A percentile compares a stretch with the other conserved stretches of the same genome.
phyloP scores from a whole-genome alignment of 1,140 invertebrate species.

The Hyphantria cunea region DNA sequence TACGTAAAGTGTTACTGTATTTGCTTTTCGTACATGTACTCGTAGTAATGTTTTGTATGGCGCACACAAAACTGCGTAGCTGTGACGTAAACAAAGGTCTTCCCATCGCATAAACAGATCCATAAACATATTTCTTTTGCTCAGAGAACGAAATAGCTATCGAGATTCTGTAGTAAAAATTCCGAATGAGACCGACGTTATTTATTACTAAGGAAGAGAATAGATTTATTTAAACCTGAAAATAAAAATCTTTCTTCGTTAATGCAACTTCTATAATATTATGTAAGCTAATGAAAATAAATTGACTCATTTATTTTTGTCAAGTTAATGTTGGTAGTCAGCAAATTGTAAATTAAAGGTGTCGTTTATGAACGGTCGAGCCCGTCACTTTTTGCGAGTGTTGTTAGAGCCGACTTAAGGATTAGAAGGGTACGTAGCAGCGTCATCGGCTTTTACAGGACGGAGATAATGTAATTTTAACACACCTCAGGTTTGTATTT shows the following conservation, averaged over 20 bases:
- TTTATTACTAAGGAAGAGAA: slow-evolving; percentile 28
- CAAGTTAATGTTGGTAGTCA: not conserved
- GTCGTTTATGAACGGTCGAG: not conserved
- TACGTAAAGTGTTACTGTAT: too few species aligned
- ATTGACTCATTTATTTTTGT: not conserved
- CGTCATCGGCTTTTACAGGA: not conserved
- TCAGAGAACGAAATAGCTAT: slow-evolving; percentile 30
- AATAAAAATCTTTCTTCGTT: not conserved
- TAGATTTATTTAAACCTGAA: slow-evolving; percentile 28
- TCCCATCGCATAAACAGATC: slow-evolving; percentile 27
- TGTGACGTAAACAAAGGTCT: slow-evolving; percentile 28
- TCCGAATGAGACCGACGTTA: slow-evolving; percentile 32
- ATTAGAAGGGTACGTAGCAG: not conserved
- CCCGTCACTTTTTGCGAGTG: not conserved
- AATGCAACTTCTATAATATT: not conserved
- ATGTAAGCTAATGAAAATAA: not conserved
- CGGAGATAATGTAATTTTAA: not conserved
- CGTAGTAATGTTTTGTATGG: too few species aligned
- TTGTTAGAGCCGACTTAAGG: too few species aligned
- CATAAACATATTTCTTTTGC: slow-evolving; percentile 32
- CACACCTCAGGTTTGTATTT: not conserved
- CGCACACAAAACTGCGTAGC: slow-evolving; percentile 4
- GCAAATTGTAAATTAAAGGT: not conserved
- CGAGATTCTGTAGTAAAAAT: slow-evolving; percentile 33
- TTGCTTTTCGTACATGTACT: too few species aligned